Percentiles rank a stretch among this genome's conserved stretches.
Conservation (phyloP, 2,888 invertebrate species). For the Eremobia ochroleuca region DNA sequence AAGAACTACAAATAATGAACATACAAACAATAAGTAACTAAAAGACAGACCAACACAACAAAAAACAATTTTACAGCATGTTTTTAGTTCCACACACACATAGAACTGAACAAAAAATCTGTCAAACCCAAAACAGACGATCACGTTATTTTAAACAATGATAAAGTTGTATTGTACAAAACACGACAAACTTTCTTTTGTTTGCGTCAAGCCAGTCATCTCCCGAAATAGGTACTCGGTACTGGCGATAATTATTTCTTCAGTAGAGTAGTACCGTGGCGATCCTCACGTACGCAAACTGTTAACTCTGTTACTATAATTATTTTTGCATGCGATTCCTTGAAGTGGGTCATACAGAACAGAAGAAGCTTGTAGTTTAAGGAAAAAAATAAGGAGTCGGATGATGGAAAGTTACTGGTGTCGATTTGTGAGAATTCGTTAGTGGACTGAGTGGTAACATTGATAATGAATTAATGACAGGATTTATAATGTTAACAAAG, state of each 20-base stretch:
- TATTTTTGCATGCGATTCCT: constrained; percentile 41
- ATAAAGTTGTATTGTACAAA: constrained; percentile 30
- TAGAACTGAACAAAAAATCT: not conserved
- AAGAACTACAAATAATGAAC: not conserved
- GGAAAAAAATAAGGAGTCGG: constrained; percentile 22
- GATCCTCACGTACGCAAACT: constrained; percentile 55
- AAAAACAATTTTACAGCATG: constrained; percentile 12
- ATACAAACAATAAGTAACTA: not conserved
- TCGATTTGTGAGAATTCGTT: not conserved
- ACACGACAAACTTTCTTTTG: constrained; percentile 47
- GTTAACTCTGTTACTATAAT: constrained; percentile 25
- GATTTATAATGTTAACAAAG: not conserved
- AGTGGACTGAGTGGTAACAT: not conserved
- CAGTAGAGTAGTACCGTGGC: constrained; percentile 44
- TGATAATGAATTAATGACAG: too few relatives aligned
- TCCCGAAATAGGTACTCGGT: constrained; percentile 54
- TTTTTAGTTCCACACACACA: constrained; percentile 14
- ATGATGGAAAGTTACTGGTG: constrained; percentile 16
- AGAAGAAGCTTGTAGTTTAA: constrained; percentile 25
- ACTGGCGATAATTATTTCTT: constrained; percentile 55
- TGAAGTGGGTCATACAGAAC: constrained; percentile 29
- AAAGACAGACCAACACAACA: not conserved
- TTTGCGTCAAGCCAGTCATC: constrained; percentile 41
- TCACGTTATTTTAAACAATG: constrained; percentile 36
- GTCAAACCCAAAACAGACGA: constrained; percentile 23